Base-by-base conservation (phyloP, 2,888 invertebrate species). In the Tricholauxania praeusta region DNA sequence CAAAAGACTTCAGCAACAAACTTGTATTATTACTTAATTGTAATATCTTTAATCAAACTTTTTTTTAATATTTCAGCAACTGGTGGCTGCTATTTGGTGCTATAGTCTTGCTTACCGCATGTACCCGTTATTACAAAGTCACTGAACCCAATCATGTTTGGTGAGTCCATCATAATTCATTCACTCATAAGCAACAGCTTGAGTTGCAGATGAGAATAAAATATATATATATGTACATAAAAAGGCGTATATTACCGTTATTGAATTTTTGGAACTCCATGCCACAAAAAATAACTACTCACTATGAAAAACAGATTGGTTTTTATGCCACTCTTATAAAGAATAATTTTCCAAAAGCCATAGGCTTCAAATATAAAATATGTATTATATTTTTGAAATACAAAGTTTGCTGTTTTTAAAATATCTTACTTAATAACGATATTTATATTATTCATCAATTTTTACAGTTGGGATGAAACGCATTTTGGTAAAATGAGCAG, bases 401-500 rank as follows among this genome's bases (percentile, higher is more conserved):
- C 0, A 39, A 39, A 39, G 1, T 7, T 39, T 39, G 39, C 10
- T 1, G 10, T 10, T 10, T 10, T 10, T 39, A 4, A 39, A 39
- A 1, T 39, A 39, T 39, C n/a, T 19, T 10, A 12, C 47, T n/a
- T 8, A 32, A 59, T 59, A 12, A 60, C 15, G 7, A 12, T 15
- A 53, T 47, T 70, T 49, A 80, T 89, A 89, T 81, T 4, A 22
- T 22, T 59, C 57, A 28, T 28, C 28, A 28, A 28, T 28, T 28
- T 28, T 28, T 3, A 3, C 22, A 95, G 95, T 85, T 97, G 97
- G 97, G 98, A 98, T 89, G 98, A 98, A 90, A 98, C 98, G 47
- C 98, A 98, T 89, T 98, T 98, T 90, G 98, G 98, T 1, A 98
- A 98, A 91, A 98, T 98, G 97, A 97, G 95, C 1, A 97, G 96